Percentiles rank a stretch among this genome's conserved stretches.
Conservation (phyloP, 2,113 vertebrate genomes). For the Corythornis vintsioides region DNA sequence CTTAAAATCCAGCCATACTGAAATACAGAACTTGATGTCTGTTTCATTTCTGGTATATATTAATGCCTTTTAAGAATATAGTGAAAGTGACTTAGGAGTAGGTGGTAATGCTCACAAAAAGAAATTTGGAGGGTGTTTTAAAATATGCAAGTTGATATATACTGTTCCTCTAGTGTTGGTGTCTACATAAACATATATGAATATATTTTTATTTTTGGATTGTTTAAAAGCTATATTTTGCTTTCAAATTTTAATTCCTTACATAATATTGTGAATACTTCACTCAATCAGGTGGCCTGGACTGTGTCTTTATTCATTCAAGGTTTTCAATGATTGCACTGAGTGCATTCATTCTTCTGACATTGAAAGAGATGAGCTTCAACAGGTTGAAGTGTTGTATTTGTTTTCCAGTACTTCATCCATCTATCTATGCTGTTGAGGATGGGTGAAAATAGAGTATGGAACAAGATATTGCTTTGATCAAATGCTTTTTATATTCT, state of each 20-base stretch:
- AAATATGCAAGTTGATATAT: constrained; percentile 57
- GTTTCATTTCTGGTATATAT: not conserved
- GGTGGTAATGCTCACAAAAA: constrained; percentile 8
- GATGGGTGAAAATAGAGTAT: not conserved
- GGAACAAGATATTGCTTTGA: constrained; percentile 16
- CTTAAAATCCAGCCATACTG: not conserved
- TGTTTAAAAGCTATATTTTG: constrained; percentile 43
- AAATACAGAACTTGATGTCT: not conserved
- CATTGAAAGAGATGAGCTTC: not conserved
- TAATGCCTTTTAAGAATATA: constrained; percentile 13
- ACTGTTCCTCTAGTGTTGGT: not conserved
- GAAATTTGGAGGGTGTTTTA: constrained; percentile 12
- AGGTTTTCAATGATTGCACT: constrained; percentile 5
- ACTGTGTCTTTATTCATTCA: not conserved
- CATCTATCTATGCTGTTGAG: not conserved
- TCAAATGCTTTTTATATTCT: constrained; percentile 45
- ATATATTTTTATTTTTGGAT: constrained; percentile 51
- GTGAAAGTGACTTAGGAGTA: not conserved
- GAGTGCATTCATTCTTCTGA: constrained; percentile 16
- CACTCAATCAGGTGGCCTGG: not conserved
- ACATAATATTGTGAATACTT: constrained; percentile 18
- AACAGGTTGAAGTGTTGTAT: not conserved
- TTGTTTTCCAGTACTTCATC: not conserved
- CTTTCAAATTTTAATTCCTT: constrained; percentile 32
- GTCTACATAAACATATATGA: constrained; percentile 50